phyloP scores from a whole-genome alignment of 2,888 invertebrate species.

The Nasonia oneida region DNA sequence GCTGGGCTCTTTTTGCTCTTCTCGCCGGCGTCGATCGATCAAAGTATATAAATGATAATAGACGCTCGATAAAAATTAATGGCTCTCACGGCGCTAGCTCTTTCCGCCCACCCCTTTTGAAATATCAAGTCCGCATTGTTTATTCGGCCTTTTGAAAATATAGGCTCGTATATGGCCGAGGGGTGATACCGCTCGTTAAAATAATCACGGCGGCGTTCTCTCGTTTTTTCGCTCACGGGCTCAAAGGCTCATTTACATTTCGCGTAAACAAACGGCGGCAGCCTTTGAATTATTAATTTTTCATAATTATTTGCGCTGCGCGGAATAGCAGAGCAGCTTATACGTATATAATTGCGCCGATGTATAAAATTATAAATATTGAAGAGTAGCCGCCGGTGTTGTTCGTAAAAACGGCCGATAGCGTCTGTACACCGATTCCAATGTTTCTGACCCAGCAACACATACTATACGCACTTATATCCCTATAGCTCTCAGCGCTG shows the following conservation, averaged over 20 bases:
- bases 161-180: background rate
- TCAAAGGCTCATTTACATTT: conserved; percentile 15
- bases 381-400: too few species aligned
- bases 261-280: background rate
- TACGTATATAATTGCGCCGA: background rate
- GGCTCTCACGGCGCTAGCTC: background rate
- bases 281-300: conserved; percentile 25
- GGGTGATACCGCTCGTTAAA: background rate
- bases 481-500: background rate
- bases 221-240: background rate
- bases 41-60: conserved; percentile 49
- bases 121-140: background rate
- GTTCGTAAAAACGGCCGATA: too few species aligned
- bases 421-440: too few species aligned
- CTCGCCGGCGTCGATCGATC: conserved; percentile 9
- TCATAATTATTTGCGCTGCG: background rate
- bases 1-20: background rate
- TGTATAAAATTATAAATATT: too few species aligned
- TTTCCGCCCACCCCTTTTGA: background rate
- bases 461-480: background rate
- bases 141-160: background rate
- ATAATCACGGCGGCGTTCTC: background rate
- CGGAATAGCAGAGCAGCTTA: too few species aligned
- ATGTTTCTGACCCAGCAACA: too few species aligned
- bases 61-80: conserved; percentile 58